Evolutionary conservation across 1,140 invertebrate species (phyloP), one percentile per base, ranked within the genome.

Genomic region (Caenorhabditis remanei): DNA sequence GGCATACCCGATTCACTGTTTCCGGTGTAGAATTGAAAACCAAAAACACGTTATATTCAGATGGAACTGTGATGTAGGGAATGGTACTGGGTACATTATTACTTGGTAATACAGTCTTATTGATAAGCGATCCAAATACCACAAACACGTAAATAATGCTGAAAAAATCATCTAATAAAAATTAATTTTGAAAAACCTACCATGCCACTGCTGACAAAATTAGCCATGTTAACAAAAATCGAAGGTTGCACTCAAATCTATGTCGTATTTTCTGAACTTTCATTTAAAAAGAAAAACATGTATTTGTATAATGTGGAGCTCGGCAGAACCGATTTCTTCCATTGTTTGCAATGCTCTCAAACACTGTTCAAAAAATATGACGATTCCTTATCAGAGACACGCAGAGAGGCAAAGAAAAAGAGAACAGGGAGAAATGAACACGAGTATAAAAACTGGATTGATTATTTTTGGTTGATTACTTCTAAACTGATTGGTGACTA

Each of bases 111-210:
- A 79, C 71, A 4, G 71, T 79, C 11, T 79, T 79, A 21, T 79
- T 79, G 1, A 79, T 1, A 9, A 79, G 46, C 11, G 71, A 79
- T 21, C 71, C 71, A 79, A 79, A 79, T 7, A 79, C 71, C n/a
- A 79, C 71, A 79, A 79, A 79, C 1, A 79, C 71, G n/a, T 79
- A 79, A 4, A 79, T 50, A 24, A 79, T 79, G 46, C 71, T 79
- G 71, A 24, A 79, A 79, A 50, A 46, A 46, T 7, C 43, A 61
- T 61, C 21, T 61, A 24, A 21, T n/a, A 61, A n/a, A n/a, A 61
- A 4, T n/a, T n/a, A n/a, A 0, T 61, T 0, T 61, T 61, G 58
- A 79, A 71, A 43, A 46, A 48, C 9, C 24, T 50, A 79, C 71
- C 71, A 79, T 24, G 71, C 71, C 7, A 79, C n/a, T n/a, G 71